Percentiles rank a stretch among this genome's conserved stretches.
Evolutionary conservation across 2,113 vertebrate species (phyloP).

Genomic region (Chauna torquata): DNA sequence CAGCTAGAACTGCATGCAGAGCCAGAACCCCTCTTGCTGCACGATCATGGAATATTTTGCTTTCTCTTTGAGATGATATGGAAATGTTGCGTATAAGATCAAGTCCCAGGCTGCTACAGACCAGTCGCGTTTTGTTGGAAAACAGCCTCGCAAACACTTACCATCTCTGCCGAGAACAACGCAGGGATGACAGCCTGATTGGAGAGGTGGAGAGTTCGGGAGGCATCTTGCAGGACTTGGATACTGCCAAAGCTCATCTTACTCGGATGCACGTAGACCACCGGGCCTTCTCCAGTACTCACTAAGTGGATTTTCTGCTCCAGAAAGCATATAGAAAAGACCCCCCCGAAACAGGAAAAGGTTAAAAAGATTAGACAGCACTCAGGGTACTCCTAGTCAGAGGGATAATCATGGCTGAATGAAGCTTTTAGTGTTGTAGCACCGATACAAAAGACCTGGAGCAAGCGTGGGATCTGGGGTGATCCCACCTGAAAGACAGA

Average conservation of each 20-base stretch:
- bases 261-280: slow-evolving; percentile 69
- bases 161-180: slow-evolving; percentile 77
- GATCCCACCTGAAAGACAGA: neutral
- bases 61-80: neutral
- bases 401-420: neutral
- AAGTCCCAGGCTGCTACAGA: neutral
- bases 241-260: slow-evolving; percentile 83
- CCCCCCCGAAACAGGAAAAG: neutral
- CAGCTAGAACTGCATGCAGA: neutral
- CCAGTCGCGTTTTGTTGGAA: neutral
- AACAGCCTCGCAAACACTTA: slow-evolving; percentile 52
- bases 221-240: slow-evolving; percentile 76
- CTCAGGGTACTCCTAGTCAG: neutral
- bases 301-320: slow-evolving; percentile 75
- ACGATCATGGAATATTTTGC: neutral
- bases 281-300: slow-evolving; percentile 80
- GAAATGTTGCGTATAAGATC: neutral
- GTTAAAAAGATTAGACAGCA: neutral
- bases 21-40: neutral
- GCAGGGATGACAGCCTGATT: slow-evolving; percentile 82
- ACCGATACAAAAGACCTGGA: neutral
- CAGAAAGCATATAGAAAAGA: neutral
- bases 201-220: slow-evolving; percentile 73
- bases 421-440: neutral
- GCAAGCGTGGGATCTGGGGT: neutral